phyloP scores from a whole-genome alignment of 2,888 invertebrate species.

The Pterostichus niger region DNA sequence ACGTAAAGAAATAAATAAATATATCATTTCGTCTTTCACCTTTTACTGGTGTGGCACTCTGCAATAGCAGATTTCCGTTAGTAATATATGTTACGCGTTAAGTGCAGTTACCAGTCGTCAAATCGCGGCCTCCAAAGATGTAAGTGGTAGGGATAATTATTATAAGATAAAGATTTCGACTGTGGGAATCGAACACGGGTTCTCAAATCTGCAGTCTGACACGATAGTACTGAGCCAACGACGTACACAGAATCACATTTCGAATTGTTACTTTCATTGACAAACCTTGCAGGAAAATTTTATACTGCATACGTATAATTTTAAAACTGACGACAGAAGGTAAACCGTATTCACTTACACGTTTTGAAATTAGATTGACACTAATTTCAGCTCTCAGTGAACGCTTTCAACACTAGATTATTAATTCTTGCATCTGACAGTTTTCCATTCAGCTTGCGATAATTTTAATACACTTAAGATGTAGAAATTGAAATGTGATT shows the following conservation, averaged over 20 bases:
- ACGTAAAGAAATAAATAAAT: too few species aligned
- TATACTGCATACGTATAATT: background rate
- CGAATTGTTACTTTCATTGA: too few species aligned
- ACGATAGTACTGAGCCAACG: too few species aligned
- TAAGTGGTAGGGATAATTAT: too few species aligned
- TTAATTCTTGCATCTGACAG: background rate
- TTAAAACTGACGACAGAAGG: conserved; percentile 21
- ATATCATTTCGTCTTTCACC: too few species aligned
- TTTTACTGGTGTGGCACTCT: too few species aligned
- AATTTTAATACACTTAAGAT: background rate
- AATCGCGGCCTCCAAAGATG: too few species aligned
- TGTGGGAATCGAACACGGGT: background rate
- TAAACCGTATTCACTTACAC: background rate
- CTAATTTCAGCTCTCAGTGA: background rate
- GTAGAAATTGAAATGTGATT: conserved; percentile 42
- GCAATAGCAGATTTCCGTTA: too few species aligned
- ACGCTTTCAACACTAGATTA: conserved; percentile 5
- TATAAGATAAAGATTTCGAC: background rate
- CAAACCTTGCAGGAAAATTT: background rate
- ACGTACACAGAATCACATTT: too few species aligned
- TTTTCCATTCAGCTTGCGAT: background rate
- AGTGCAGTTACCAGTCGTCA: too few species aligned
- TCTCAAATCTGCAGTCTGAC: too few species aligned
- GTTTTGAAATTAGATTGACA: conserved; percentile 24
- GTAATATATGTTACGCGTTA: too few species aligned